These are phyloP conservation scores for Fratercula arctica DNA, from an alignment of 2,797 vertebrate species.

Conservation along the genomic window DNA sequence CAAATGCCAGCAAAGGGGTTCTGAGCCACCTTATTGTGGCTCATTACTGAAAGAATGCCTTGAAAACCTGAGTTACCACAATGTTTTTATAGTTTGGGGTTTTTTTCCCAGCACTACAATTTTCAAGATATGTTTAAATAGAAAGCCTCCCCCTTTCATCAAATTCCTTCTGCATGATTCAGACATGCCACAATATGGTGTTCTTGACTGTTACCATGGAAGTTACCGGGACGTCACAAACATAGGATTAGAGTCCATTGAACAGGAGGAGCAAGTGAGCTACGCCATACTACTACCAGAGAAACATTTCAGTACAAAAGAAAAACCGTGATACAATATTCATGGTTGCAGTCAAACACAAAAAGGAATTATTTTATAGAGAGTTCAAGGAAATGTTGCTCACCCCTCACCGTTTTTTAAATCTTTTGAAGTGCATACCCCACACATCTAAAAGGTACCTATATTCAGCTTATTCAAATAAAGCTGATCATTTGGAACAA, in stretches of 20 bases:
- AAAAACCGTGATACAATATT: background rate
- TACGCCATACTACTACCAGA: background rate
- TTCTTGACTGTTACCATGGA: constrained; percentile 57
- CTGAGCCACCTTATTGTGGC: background rate
- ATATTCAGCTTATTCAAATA: constrained; percentile 5
- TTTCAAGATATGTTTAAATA: constrained; percentile 51
- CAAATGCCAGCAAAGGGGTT: background rate
- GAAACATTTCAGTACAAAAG: background rate
- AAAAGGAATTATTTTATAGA: background rate
- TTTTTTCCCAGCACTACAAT: background rate
- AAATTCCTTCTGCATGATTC: constrained; percentile 66
- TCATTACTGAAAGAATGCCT: background rate
- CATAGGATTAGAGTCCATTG: constrained; percentile 13
- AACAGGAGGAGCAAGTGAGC: background rate
- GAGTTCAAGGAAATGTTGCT: background rate
- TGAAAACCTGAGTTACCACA: constrained; percentile 12
- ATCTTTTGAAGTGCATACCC: background rate
- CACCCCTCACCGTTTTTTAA: background rate
- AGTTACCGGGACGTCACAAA: constrained; percentile 38
- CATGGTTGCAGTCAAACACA: background rate
- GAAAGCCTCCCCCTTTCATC: constrained; percentile 52
- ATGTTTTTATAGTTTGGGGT: background rate
- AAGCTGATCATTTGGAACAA: background rate
- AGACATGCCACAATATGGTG: constrained; percentile 51
- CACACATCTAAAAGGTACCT: background rate